Conservation (phyloP, 2,888 invertebrate genomes). For the Anodontia alba region DNA sequence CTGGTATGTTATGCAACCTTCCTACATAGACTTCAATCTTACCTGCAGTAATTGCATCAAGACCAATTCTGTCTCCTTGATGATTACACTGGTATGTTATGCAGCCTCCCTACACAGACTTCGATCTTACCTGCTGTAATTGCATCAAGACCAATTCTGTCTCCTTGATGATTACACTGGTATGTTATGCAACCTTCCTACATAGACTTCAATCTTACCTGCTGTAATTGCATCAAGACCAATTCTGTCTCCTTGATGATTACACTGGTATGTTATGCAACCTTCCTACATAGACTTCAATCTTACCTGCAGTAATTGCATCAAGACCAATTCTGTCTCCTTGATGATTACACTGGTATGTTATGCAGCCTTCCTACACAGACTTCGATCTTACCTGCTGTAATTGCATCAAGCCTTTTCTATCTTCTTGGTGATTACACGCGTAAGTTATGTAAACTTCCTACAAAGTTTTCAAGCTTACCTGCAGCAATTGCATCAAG, state of each 20-base stretch:
- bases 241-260: constrained; percentile 28
- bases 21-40: too few species aligned
- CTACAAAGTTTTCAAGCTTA: too few species aligned
- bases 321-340: too few species aligned
- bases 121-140: constrained; percentile 17
- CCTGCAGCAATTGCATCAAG: constrained; percentile 23
- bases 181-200: constrained; percentile 59
- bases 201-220: too few species aligned
- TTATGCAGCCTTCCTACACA: too few species aligned
- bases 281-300: too few species aligned
- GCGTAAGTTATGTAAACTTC: constrained; percentile 56
- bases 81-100: constrained; percentile 52
- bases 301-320: too few species aligned
- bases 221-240: constrained; percentile 30
- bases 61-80: constrained; percentile 29
- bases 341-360: too few species aligned
- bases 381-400: too few species aligned
- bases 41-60: constrained; percentile 25
- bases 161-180: constrained; percentile 40
- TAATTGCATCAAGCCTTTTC: constrained; percentile 32
- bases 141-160: constrained; percentile 33
- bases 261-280: too few species aligned
- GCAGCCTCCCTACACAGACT: too few species aligned
- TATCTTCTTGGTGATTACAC: constrained; percentile 38
- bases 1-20: constrained; percentile 57